A percentile compares a stretch with the other conserved stretches of the same genome.
Conservation (phyloP, 2,888 invertebrate genomes). For the Schrankia costaestrigalis region DNA sequence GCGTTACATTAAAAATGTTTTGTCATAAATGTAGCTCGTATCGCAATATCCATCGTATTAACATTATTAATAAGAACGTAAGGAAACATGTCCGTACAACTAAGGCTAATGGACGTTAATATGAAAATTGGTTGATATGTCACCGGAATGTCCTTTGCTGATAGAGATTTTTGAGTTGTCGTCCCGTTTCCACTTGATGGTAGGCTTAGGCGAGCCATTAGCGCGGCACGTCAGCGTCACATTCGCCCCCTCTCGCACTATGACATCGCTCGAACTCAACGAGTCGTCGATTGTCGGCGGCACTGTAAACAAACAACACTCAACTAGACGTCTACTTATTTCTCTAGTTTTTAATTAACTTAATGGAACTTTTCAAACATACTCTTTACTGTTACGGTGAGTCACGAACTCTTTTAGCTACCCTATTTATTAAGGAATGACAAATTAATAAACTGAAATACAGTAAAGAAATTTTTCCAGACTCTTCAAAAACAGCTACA, state of each 20-base stretch:
- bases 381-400: neutral
- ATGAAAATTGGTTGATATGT: slow-evolving; percentile 35
- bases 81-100: too few relatives aligned
- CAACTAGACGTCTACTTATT: slow-evolving; percentile 18
- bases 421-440: too few relatives aligned
- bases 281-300: slow-evolving; percentile 96
- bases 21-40: too few relatives aligned
- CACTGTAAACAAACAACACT: slow-evolving; percentile 82
- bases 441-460: too few relatives aligned
- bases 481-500: too few relatives aligned
- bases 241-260: slow-evolving; percentile 94
- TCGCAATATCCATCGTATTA: too few relatives aligned
- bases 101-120: too few relatives aligned
- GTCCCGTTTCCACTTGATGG: slow-evolving; percentile 95
- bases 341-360: slow-evolving; percentile 10
- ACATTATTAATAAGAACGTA: too few relatives aligned
- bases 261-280: slow-evolving; percentile 93
- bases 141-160: slow-evolving; percentile 90
- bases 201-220: slow-evolving; percentile 92
- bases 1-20: too few relatives aligned
- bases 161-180: slow-evolving; percentile 92
- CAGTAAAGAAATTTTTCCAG: too few relatives aligned
- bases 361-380: too few relatives aligned
- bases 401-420: too few relatives aligned
- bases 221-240: slow-evolving; percentile 94